Base-by-base conservation (phyloP, 2,888 invertebrate genomes). In the Eupithecia insigniata region DNA sequence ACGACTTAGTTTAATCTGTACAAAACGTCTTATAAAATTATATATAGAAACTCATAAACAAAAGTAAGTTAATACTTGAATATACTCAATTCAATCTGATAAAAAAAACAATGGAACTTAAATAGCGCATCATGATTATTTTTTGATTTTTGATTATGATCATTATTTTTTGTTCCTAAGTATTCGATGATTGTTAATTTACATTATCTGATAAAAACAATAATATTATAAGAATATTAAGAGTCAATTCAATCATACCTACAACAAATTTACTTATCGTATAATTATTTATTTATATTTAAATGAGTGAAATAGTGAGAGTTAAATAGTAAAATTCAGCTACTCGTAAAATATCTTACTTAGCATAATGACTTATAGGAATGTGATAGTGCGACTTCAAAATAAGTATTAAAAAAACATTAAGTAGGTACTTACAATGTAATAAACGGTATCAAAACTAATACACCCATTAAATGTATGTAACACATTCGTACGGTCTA, bases 251-350 rank as follows among this genome's bases (percentile, higher is more conserved):
- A 79, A 82, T 73, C 74, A 82, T 76, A 81, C 72, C 79, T 82
- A 81, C 71, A 81, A 79, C 78, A 78, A 81, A 76, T 78, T 83
- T 87, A 84, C 83, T 86, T 86, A 91, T 62, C 81, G 82, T 87
- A 88, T 16, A 79, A 80, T 82, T 84, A 81, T 73, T 69, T 67
- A 66, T 83, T 83, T 81, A 87, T 86, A 85, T 82, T 85, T 86
- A 84, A 87, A 88, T 88, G 86, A 90, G 89, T 89, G 88, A 90
- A 90, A 92, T 80, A 86, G 89, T 92, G 91, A 90, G 85, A 88
- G 85, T 86, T 86, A 87, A n/a, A 88, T 86, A 88, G 88, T 89
- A 91, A 90, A 90, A 87, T 85, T 82, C 85, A 77, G 81, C 90
- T 91, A 92, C 87, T 87, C 82, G 76, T 85, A 84, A 82, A 81